Percentiles rank a stretch among this genome's conserved stretches.
These are phyloP conservation scores for Vidua chalybeata DNA, from an alignment of 2,113 vertebrate species.

Conservation along the genomic window DNA sequence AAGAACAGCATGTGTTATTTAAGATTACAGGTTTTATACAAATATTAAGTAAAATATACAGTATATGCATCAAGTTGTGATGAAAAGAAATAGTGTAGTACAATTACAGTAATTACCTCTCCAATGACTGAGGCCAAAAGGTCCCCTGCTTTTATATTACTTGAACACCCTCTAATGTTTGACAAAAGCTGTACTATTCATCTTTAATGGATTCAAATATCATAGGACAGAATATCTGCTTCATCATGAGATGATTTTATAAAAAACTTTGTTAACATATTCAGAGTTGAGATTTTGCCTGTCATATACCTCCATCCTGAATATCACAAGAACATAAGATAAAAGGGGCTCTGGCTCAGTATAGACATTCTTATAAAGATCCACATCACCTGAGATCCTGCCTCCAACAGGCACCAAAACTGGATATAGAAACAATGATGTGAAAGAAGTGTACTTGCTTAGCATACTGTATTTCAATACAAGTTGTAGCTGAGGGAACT, in stretches of 20 bases:
- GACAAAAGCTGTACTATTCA: neutral
- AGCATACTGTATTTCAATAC: neutral
- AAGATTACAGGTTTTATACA: neutral
- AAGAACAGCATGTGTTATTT: neutral
- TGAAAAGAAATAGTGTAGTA: neutral
- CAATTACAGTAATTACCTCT: neutral
- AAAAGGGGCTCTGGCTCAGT: neutral
- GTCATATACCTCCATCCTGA: neutral
- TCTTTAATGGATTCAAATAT: neutral
- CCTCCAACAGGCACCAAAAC: neutral
- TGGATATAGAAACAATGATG: accelerated
- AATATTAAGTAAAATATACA: neutral
- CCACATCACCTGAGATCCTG: neutral
- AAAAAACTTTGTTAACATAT: neutral
- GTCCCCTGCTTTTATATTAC: neutral
- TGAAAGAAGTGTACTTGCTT: neutral
- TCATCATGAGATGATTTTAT: neutral
- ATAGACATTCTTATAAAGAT: neutral
- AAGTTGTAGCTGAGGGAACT: neutral
- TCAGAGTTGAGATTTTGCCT: neutral
- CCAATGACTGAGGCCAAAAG: neutral
- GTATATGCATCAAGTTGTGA: neutral
- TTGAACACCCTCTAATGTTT: neutral
- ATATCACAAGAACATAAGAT: neutral
- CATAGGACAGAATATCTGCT: neutral